A percentile compares a stretch with the other conserved stretches of the same genome.
Conservation (phyloP, 2,888 invertebrate species). For the Boloria selene region DNA sequence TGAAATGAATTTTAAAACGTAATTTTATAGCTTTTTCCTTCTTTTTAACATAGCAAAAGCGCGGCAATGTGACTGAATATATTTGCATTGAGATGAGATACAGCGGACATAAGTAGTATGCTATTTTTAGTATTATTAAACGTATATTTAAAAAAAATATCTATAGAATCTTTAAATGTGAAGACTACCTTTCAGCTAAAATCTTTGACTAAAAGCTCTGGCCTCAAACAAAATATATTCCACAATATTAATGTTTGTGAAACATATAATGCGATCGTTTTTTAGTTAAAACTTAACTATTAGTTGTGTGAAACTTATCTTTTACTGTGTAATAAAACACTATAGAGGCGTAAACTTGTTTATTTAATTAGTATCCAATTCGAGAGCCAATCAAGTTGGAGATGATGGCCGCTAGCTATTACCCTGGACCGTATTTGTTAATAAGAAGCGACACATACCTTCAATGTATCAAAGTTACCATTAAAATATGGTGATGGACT, state of each 20-base stretch:
- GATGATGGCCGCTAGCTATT: constrained; percentile 30
- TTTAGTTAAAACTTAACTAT: no score
- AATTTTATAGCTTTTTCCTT: background rate
- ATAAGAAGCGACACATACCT: background rate
- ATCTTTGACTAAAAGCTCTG: no score
- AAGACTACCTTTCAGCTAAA: no score
- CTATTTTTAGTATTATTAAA: background rate
- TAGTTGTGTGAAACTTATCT: background rate
- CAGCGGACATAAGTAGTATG: background rate
- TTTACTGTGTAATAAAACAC: background rate
- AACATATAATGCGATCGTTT: no score
- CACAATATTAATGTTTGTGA: no score
- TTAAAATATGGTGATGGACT: no score
- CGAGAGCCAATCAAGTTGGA: constrained; percentile 36
- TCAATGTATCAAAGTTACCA: background rate
- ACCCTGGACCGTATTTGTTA: constrained; percentile 17
- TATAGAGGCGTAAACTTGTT: constrained; percentile 11
- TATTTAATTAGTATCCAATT: constrained; percentile 39
- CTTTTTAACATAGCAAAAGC: background rate
- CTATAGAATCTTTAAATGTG: no score
- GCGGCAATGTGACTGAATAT: background rate
- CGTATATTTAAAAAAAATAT: background rate
- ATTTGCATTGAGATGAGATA: background rate
- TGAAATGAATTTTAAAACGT: no score
- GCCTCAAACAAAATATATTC: no score